Percentiles rank a stretch among this genome's conserved stretches.
phyloP scores from a whole-genome alignment of 30 jellyfish, hydroid and myxozoan genomes.

The Cassiopea xamachana region DNA sequence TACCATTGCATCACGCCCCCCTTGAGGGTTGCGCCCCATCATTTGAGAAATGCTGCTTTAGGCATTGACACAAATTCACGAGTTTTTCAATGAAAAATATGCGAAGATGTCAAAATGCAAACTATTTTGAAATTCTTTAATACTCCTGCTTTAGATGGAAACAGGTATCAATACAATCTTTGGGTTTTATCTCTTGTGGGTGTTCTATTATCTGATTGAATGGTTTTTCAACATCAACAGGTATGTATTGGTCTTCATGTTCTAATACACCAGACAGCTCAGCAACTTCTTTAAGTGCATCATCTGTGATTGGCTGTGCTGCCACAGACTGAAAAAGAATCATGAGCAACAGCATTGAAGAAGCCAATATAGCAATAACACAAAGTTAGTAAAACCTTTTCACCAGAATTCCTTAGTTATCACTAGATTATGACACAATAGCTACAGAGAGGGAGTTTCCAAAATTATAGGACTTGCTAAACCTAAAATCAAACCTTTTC shows the following conservation, averaged over 20 bases:
- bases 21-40: background rate
- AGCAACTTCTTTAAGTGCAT: constrained; percentile 7
- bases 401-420: background rate
- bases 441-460: background rate
- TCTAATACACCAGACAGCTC: constrained; percentile 8
- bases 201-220: constrained; percentile 8
- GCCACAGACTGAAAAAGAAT: background rate
- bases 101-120: background rate
- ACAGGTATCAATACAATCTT: constrained; percentile 2
- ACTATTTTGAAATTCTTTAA: background rate
- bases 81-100: background rate
- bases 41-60: background rate
- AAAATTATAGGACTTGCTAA: background rate
- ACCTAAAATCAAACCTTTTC: background rate
- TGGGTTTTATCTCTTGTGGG: constrained; percentile 1
- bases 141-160: background rate
- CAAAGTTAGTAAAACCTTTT: background rate
- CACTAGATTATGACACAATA: background rate
- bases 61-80: background rate
- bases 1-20: background rate
- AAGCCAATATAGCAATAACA: background rate
- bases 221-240: background rate
- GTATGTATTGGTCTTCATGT: constrained; percentile 3
- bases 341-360: background rate
- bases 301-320: constrained; percentile 1